Conservation (phyloP, 2,113 vertebrate species). For the Chloropsis hardwickii region DNA sequence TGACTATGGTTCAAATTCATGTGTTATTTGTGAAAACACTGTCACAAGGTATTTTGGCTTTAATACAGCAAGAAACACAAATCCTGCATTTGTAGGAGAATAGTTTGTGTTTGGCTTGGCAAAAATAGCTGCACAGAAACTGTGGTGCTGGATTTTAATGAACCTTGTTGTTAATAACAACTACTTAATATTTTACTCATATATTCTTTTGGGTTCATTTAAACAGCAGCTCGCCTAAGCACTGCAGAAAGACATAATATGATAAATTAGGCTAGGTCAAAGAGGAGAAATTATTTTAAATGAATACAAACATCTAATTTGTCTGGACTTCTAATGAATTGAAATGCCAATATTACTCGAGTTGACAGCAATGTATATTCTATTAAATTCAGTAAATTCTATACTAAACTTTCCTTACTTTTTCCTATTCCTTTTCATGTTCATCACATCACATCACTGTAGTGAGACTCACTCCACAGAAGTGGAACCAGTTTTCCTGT, state of each 20-base stretch:
- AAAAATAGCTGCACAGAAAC: background rate
- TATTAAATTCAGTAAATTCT: constrained; percentile 14
- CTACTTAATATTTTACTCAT: constrained; percentile 34
- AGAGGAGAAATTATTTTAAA: constrained; percentile 48
- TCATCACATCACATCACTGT: constrained; percentile 37
- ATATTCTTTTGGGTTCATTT: constrained; percentile 9
- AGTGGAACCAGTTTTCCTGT: constrained; percentile 48
- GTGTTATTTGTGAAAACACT: background rate
- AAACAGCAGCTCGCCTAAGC: background rate
- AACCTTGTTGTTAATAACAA: background rate
- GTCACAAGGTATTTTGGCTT: background rate
- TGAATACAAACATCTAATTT: constrained; percentile 50
- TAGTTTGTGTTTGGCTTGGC: background rate
- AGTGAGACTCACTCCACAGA: constrained; percentile 1
- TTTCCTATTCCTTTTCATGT: background rate
- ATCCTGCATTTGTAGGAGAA: background rate
- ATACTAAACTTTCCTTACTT: background rate
- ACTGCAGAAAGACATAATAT: background rate
- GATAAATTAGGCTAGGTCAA: constrained; percentile 56
- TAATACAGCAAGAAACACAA: background rate
- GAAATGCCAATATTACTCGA: background rate
- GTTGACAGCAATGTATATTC: constrained; percentile 37
- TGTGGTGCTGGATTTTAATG: constrained; percentile 6
- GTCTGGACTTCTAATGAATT: constrained; percentile 49
- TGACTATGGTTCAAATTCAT: background rate